Base-by-base conservation (phyloP, 2,888 invertebrate species). In the Cantharis lateralis region DNA sequence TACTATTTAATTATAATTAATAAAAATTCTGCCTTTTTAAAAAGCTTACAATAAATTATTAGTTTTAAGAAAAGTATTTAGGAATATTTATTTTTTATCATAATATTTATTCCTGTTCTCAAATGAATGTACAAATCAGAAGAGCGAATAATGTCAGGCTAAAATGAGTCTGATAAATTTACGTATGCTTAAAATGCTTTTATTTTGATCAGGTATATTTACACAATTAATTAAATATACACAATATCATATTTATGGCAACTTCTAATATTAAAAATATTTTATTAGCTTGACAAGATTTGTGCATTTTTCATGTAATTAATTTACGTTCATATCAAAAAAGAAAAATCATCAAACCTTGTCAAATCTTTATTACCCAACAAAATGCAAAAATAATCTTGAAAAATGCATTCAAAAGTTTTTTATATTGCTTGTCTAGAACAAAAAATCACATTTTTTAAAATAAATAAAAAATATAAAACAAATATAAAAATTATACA, bases 231-330 rank as follows among this genome's bases (percentile, higher is more conserved):
- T 79, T 74, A 82, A 81, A 80, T 82, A 82, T 82, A 82, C 81
- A 82, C 81, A 82, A 81, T 82, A 82, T 82, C 81, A 80, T 81
- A 78, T 74, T 77, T 82, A 82, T 82, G 82, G 82, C 82, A 81
- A 81, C 81, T 81, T 81, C 77, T 80, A 82, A 78, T 79, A 81
- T 81, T 80, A 81, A 80, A 66, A 66, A 66, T 20, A 66, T 66
- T 66, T 66, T 18, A 66, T 20, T 20, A 66, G 24, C n/a, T 15
- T 66, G 64, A 16, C 64, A 66, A 66, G 64, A 24, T 16, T 66
- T 66, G 64, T 66, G 64, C 64, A 3, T 20, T 66, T 20, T 66
- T 66, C n/a, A 20, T 18, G 20, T 64, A 64, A 64, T 18, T 13
- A n/a, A 66, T 66, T 13, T 66, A 15, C 15, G 11, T 16, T 63